phyloP scores from a whole-genome alignment of 2,113 vertebrate species.

The Microtus montanus region DNA sequence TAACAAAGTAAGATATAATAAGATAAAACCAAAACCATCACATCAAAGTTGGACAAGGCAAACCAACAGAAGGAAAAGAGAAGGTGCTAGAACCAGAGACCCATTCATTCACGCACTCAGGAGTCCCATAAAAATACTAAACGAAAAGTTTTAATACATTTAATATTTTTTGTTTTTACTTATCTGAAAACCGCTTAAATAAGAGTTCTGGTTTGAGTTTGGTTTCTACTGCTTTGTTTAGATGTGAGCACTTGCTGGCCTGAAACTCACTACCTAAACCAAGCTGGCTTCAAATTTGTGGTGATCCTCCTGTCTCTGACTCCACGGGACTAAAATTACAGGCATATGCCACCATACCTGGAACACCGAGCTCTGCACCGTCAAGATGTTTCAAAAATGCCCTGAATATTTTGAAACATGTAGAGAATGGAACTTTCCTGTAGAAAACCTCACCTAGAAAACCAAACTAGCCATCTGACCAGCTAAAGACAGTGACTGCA shows the following conservation, averaged over 20 bases:
- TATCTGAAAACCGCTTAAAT: neutral
- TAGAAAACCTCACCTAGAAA: neutral
- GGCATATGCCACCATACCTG: neutral
- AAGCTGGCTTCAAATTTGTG: neutral
- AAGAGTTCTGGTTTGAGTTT: neutral
- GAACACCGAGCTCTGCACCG: neutral
- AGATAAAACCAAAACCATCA: neutral
- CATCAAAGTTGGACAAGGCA: neutral
- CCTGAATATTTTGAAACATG: neutral
- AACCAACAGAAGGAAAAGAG: neutral
- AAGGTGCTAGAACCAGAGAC: neutral
- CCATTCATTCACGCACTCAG: neutral
- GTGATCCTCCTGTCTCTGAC: neutral
- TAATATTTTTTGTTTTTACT: neutral
- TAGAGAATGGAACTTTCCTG: neutral
- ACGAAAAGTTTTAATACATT: neutral
- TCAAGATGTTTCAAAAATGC: neutral
- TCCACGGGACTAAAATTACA: neutral
- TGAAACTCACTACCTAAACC: neutral
- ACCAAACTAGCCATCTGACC: neutral
- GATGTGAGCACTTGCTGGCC: neutral
- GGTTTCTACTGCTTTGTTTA: neutral
- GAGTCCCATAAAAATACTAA: neutral
- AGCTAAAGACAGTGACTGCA: neutral
- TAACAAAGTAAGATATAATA: neutral